phyloP scores from a whole-genome alignment of 2,888 invertebrate species.

The Strigamia maritima region DNA sequence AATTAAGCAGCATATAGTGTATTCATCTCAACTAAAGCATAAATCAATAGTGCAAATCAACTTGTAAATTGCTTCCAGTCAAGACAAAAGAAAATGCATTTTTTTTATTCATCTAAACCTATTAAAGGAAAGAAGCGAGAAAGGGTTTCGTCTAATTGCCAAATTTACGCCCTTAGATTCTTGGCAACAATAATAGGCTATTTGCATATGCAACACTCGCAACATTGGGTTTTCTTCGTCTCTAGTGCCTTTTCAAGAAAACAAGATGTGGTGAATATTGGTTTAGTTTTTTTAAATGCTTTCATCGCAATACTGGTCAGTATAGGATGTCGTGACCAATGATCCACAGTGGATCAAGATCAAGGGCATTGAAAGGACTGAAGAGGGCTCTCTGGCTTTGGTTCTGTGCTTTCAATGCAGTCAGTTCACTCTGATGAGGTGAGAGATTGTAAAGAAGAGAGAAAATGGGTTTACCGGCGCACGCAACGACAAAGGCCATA shows the following conservation, averaged over 20 bases:
- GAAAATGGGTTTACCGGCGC: too few species aligned
- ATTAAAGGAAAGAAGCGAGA: not conserved
- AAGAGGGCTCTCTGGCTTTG: too few species aligned
- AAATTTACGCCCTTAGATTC: not conserved
- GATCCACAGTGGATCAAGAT: too few species aligned
- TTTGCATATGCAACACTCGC: not conserved
- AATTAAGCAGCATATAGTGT: constrained; percentile 6
- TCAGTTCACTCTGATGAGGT: too few species aligned
- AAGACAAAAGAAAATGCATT: not conserved
- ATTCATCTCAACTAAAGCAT: constrained; percentile 18
- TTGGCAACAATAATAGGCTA: not conserved
- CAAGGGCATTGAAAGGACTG: too few species aligned
- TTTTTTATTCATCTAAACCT: not conserved
- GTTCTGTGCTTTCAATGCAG: too few species aligned
- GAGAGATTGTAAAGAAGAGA: too few species aligned
- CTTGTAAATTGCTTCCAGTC: constrained; percentile 24
- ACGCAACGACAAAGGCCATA: too few species aligned
- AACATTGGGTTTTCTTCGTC: not conserved
- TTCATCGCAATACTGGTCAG: too few species aligned
- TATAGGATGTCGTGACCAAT: too few species aligned
- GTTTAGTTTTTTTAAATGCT: not conserved
- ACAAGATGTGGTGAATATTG: not conserved
- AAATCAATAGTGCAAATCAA: constrained; percentile 28
- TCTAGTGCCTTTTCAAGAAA: not conserved
- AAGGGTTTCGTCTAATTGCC: not conserved